Conservation (phyloP, 2,797 vertebrate genomes). For the Sternotherus odoratus region DNA sequence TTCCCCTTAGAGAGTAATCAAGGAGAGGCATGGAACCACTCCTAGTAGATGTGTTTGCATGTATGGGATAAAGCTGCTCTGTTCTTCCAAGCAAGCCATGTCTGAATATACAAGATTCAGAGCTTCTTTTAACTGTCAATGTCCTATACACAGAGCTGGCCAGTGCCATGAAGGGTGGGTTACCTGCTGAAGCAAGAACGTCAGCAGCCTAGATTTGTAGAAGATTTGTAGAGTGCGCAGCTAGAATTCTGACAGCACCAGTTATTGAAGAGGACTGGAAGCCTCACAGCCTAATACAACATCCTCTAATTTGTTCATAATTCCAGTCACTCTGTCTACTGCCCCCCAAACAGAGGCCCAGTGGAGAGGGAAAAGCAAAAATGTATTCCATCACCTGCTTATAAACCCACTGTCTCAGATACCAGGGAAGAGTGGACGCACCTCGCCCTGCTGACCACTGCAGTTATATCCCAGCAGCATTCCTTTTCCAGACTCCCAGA, state of each 20-base stretch:
- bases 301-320: background rate
- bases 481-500: background rate
- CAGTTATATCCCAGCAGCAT: background rate
- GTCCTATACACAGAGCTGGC: background rate
- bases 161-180: too few species aligned
- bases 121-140: background rate
- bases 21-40: background rate
- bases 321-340: background rate
- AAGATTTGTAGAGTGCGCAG: too few species aligned
- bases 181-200: background rate
- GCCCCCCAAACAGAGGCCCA: background rate
- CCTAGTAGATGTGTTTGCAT: background rate
- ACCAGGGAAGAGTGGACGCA: too few species aligned
- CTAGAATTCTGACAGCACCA: background rate
- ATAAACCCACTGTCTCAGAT: background rate
- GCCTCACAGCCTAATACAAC: background rate
- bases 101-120: background rate
- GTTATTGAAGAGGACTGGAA: too few species aligned
- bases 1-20: background rate
- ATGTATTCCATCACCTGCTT: background rate
- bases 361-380: background rate
- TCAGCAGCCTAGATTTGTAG: background rate
- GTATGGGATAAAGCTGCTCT: background rate
- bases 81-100: background rate
- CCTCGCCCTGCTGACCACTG: too few species aligned